These are phyloP conservation scores for Teinopalpus imperialis DNA, from an alignment of 2,888 invertebrate genomes.

Conservation along the genomic window DNA sequence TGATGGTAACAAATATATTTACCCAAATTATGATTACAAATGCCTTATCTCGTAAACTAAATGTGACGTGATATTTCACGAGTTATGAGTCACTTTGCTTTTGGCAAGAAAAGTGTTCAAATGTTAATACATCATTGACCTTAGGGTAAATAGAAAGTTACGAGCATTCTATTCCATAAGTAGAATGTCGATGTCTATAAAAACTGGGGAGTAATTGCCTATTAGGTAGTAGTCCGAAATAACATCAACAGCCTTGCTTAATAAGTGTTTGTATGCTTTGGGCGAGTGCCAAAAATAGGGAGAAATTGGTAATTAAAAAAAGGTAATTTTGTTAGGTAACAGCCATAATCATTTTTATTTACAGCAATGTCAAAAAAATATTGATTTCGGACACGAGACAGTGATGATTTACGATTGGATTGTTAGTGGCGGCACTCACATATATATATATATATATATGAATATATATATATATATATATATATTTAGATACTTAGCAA, in stretches of 20 bases:
- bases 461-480: too few relatives aligned
- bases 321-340: conserved; percentile 9
- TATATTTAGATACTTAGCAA: too few relatives aligned
- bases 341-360: conserved; percentile 1
- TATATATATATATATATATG: too few relatives aligned
- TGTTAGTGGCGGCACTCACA: too few relatives aligned
- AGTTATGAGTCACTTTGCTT: too few relatives aligned
- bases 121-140: conserved; percentile 13
- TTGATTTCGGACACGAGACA: too few relatives aligned
- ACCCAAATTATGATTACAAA: too few relatives aligned
- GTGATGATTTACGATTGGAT: too few relatives aligned
- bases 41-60: too few relatives aligned
- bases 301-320: conserved; percentile 8
- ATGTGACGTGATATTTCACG: too few relatives aligned
- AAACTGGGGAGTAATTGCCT: conserved; percentile 1
- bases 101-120: not conserved
- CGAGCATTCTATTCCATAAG: conserved; percentile 2
- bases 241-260: conserved; percentile 12
- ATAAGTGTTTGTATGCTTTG: conserved; percentile 17
- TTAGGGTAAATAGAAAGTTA: conserved; percentile 9
- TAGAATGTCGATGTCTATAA: conserved; percentile 9
- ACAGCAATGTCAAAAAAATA: not conserved
- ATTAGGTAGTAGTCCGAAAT: conserved; percentile 6
- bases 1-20: too few relatives aligned
- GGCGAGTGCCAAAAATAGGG: conserved; percentile 19